Percentiles rank a stretch among this genome's conserved stretches.
These are phyloP conservation scores for Neoarius graeffei DNA, from an alignment of 2,113 vertebrate species.

Conservation along the genomic window DNA sequence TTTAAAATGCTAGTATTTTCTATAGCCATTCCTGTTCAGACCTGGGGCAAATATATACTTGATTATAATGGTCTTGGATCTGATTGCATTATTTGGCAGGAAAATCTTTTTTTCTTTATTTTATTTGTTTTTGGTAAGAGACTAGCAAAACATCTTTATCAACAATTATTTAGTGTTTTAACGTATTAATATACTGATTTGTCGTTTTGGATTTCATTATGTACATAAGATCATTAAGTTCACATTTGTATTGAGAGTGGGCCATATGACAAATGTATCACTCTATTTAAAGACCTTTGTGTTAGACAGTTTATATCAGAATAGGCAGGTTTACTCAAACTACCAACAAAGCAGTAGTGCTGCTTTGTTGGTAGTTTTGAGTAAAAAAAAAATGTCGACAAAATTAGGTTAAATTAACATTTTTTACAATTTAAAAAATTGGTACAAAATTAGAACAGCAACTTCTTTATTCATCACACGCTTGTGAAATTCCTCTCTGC, in stretches of 20 bases:
- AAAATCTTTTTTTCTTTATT: no score
- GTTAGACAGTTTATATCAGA: not conserved
- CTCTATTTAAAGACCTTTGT: no score
- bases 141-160: not conserved
- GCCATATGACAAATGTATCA: no score
- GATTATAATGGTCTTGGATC: not conserved
- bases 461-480: no score
- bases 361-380: no score
- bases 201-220: no score
- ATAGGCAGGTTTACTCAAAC: not conserved
- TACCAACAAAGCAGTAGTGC: not conserved
- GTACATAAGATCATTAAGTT: not conserved
- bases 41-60: not conserved
- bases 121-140: not conserved
- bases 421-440: no score
- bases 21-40: slow-evolving; percentile 1
- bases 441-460: not conserved
- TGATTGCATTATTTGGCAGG: not conserved
- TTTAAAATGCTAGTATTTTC: not conserved
- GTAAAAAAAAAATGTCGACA: not conserved
- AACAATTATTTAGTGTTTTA: not conserved
- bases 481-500: no score
- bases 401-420: not conserved
- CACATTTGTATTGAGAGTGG: not conserved
- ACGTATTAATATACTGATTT: not conserved